These are phyloP conservation scores for Laothoe populi DNA, from an alignment of 2,888 invertebrate species.

Conservation along the genomic window DNA sequence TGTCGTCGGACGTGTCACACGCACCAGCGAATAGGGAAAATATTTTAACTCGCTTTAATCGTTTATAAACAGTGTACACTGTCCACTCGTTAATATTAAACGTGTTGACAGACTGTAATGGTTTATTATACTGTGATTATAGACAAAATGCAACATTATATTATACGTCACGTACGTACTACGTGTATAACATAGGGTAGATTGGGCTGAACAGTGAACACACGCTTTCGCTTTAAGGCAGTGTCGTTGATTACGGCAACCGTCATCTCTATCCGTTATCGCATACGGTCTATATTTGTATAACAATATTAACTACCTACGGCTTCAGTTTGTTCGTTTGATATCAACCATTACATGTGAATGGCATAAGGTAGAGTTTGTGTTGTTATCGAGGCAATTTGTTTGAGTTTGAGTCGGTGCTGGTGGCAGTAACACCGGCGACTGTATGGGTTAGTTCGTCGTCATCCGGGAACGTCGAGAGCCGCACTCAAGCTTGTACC, in stretches of 20 bases:
- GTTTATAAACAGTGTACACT: too few relatives aligned
- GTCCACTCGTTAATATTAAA: too few relatives aligned
- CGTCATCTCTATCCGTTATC: neutral
- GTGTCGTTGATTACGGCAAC: slow-evolving; percentile 28
- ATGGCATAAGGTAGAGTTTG: neutral
- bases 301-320: neutral
- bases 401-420: too few relatives aligned
- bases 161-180: neutral
- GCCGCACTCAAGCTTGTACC: neutral
- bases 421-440: too few relatives aligned
- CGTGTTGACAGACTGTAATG: too few relatives aligned
- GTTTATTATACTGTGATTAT: too few relatives aligned
- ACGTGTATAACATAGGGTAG: slow-evolving; percentile 34
- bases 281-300: neutral
- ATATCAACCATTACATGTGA: neutral
- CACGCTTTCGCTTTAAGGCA: slow-evolving; percentile 66
- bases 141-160: neutral
- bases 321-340: too few relatives aligned
- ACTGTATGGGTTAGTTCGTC: neutral
- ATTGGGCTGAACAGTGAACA: slow-evolving; percentile 56
- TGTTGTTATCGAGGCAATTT: neutral
- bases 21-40: too few relatives aligned
- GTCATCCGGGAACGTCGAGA: neutral
- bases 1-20: too few relatives aligned
- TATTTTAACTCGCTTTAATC: too few relatives aligned